Percentiles rank a stretch among this genome's conserved stretches.
These are phyloP conservation scores for Yasuhikotakia modesta DNA, from an alignment of 2,797 vertebrate genomes.

Conservation along the genomic window DNA sequence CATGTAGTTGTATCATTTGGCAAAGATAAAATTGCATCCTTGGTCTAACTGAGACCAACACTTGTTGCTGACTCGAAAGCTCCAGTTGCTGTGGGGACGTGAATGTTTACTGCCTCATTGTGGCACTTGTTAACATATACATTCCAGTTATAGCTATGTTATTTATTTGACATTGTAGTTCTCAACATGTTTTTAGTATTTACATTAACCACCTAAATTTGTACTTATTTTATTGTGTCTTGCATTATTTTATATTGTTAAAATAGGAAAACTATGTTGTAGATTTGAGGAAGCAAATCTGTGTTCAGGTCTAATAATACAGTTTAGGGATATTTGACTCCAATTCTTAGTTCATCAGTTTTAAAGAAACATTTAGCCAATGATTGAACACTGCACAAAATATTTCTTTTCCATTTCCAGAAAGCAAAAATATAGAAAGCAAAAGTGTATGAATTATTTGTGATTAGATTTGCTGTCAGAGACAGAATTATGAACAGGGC, in stretches of 20 bases:
- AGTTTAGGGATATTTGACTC: slow-evolving; percentile 42
- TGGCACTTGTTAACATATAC: slow-evolving; percentile 75
- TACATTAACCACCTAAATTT: slow-evolving; percentile 55
- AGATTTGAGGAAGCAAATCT: slow-evolving; percentile 38
- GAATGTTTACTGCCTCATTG: slow-evolving; percentile 79
- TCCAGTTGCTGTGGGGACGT: slow-evolving; percentile 68
- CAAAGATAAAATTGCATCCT: slow-evolving; percentile 28
- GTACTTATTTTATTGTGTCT: slow-evolving; percentile 47
- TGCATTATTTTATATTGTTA: slow-evolving; percentile 40
- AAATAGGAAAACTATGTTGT: slow-evolving; percentile 38
- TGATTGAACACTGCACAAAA: not conserved
- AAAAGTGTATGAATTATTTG: not conserved
- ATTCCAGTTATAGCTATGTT: slow-evolving; percentile 66
- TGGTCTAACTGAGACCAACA: no score
- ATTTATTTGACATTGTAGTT: slow-evolving; percentile 53
- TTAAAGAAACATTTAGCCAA: slow-evolving; percentile 28
- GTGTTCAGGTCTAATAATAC: no score
- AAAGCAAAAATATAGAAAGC: not conserved
- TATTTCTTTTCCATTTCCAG: not conserved
- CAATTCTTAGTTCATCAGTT: slow-evolving; percentile 49
- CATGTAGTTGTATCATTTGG: slow-evolving; percentile 60
- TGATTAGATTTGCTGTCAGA: slow-evolving; percentile 13
- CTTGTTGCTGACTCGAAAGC: slow-evolving; percentile 44
- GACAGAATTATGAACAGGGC: not conserved
- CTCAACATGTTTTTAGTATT: slow-evolving; percentile 69